Evolutionary conservation across 1,140 invertebrate species (phyloP).

Genomic region (Diorhabda carinulata): DNA sequence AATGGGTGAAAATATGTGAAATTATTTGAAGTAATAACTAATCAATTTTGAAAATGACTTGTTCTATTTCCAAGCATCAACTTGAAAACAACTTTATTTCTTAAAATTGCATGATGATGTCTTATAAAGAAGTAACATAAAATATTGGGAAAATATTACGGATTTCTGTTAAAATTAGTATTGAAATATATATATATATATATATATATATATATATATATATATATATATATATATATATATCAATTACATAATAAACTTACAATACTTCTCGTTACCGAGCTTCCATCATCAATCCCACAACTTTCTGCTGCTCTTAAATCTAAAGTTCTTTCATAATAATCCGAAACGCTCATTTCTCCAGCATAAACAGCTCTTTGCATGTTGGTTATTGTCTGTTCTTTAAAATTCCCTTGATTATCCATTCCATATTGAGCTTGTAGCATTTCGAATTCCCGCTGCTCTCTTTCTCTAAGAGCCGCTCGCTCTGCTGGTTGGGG

Average conservation of each 20-base stretch:
- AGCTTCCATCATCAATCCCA: conserved; percentile 78
- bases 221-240: too few relatives aligned
- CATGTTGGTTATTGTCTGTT: conserved; percentile 78
- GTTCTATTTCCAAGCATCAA: too few relatives aligned
- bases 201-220: too few relatives aligned
- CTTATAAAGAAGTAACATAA: too few relatives aligned
- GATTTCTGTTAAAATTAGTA: too few relatives aligned
- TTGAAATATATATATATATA: too few relatives aligned
- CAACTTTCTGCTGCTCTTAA: conserved; percentile 68
- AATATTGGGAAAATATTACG: too few relatives aligned
- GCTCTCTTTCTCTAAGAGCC: conserved; percentile 66
- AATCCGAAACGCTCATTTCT: conserved; percentile 79
- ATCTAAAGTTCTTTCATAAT: conserved; percentile 76
- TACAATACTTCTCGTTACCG: conserved; percentile 58
- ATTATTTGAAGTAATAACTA: too few relatives aligned
- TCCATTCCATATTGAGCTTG: conserved; percentile 87
- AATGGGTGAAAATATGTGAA: too few relatives aligned
- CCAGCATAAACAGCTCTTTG: conserved; percentile 79
- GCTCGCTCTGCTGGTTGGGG: conserved; percentile 57
- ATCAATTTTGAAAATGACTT: too few relatives aligned
- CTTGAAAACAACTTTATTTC: too few relatives aligned
- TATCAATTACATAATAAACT: conserved; percentile 17
- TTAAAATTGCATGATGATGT: too few relatives aligned
- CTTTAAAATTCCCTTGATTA: conserved; percentile 62
- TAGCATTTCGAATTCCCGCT: conserved; percentile 75